Evolutionary conservation across 2,888 invertebrate genomes (phyloP), one percentile per base, ranked within the genome.

Genomic region (Lasioglossum figueresi): DNA sequence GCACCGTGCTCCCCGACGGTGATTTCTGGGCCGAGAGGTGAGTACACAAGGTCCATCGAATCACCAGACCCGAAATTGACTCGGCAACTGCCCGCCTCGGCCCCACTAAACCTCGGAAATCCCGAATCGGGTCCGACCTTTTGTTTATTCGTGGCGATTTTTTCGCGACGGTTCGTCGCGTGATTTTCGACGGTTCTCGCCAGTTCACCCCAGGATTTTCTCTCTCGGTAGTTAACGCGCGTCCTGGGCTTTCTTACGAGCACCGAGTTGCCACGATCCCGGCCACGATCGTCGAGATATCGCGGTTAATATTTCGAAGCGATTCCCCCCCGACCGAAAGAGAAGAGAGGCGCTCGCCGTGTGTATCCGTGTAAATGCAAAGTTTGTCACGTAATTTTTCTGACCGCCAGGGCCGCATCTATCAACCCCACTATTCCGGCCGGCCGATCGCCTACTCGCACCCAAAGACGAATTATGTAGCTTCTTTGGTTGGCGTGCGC

Each of bases 341-440:
- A 88, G 90, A 88, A 88, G 92, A 91, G 92, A 91, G 92, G 91
- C 92, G 90, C 92, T 90, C 91, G 63, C 63, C 88, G 90, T 91
- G 91, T 91, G 91, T 91, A 92, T 93, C 91, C 93, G 91, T 92
- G 92, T 92, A 90, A 92, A 92, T 92, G 93, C 91, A 91, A 91
- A 93, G 91, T 93, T 93, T 93, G 94, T 94, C 94, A 94, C 94
- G 94, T 94, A 94, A 94, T 94, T 94, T 93, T 93, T 93, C 93
- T 91, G 90, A 83, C 88, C 90, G 89, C 88, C 94, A 92, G 93
- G 92, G 92, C 92, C 92, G 93, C 92, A 91, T 92, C 90, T 91
- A 91, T 90, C 93, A 91, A 92, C 93, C 92, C 93, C 88, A 88
- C 88, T 76, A 75, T 84, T 84, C 70, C 82, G 79, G 79, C 81